Evolutionary conservation across 2,113 vertebrate genomes (phyloP).

Genomic region (Mobula birostris): DNA sequence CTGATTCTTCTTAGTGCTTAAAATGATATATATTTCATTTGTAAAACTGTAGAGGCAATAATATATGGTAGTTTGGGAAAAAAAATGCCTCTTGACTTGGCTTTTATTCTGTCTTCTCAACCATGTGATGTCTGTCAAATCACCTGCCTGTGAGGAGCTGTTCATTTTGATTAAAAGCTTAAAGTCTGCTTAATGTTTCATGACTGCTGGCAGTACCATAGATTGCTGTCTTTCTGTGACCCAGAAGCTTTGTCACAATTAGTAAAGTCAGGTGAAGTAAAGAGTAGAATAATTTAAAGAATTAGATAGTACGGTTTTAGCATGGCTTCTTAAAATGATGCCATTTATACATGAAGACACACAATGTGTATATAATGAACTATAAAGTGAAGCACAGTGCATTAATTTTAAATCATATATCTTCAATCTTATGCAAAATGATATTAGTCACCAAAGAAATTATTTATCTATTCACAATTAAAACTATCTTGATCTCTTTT

Average conservation of each 20-base stretch:
- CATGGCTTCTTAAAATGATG: background rate
- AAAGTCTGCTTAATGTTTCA: conserved; percentile 42
- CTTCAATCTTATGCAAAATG: background rate
- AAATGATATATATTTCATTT: background rate
- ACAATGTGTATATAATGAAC: background rate
- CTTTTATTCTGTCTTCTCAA: conserved; percentile 5
- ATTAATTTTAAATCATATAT: conserved; percentile 5
- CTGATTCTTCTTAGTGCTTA: background rate
- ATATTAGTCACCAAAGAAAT: conserved; percentile 1
- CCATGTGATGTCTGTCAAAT: conserved; percentile 31
- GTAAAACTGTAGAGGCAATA: background rate
- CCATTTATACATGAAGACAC: background rate
- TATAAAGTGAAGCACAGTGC: background rate
- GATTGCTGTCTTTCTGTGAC: conserved; percentile 42
- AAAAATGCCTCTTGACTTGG: background rate
- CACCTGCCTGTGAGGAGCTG: background rate
- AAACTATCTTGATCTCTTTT: background rate
- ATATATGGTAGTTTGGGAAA: background rate
- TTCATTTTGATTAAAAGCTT: conserved; percentile 21
- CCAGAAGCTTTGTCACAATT: conserved; percentile 34
- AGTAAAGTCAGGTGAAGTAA: conserved; percentile 29
- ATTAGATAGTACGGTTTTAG: background rate
- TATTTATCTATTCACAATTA: conserved; percentile 1
- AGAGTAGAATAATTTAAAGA: conserved; percentile 2
- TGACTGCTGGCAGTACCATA: conserved; percentile 41